phyloP scores from a whole-genome alignment of 1,140 invertebrate species.

The Drosophila insularis region DNA sequence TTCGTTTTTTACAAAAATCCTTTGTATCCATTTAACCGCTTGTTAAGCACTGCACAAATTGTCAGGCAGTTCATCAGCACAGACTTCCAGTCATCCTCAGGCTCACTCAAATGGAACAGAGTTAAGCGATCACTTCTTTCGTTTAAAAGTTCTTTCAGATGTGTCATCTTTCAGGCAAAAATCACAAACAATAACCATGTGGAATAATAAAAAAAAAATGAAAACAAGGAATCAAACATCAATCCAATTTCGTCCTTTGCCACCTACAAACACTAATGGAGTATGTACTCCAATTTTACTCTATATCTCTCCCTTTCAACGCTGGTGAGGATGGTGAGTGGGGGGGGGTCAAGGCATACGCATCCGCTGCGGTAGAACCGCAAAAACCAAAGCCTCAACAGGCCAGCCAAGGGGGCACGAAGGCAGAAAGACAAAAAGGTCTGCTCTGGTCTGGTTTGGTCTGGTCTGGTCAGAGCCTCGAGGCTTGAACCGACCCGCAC shows the following conservation, averaged over 20 bases:
- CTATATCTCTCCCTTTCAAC: too few relatives aligned
- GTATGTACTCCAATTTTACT: too few relatives aligned
- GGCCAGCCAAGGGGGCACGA: conserved; percentile 27
- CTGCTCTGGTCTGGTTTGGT: not conserved
- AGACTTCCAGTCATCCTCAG: conserved; percentile 13
- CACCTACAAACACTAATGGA: too few relatives aligned
- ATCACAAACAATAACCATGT: too few relatives aligned
- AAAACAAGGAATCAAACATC: too few relatives aligned
- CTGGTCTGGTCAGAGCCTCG: not conserved
- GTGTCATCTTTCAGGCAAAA: too few relatives aligned
- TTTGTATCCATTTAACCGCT: conserved; percentile 74
- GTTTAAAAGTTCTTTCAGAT: too few relatives aligned
- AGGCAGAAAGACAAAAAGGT: conserved; percentile 13
- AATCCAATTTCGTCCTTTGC: too few relatives aligned
- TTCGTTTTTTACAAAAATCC: conserved; percentile 32
- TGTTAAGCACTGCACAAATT: conserved; percentile 75
- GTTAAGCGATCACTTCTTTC: too few relatives aligned
- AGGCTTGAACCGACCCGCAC: not conserved
- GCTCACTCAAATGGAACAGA: conserved; percentile 11
- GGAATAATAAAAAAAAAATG: too few relatives aligned
- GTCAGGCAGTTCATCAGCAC: conserved; percentile 73
- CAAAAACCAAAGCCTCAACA: conserved; percentile 80
- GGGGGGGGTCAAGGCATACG: conserved; percentile 26
- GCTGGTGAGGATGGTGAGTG: too few relatives aligned
- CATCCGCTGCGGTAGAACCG: conserved; percentile 72